Evolutionary conservation across 2,888 invertebrate species (phyloP), one percentile per base, ranked within the genome.

Genomic region (Latrodectus hesperus): DNA sequence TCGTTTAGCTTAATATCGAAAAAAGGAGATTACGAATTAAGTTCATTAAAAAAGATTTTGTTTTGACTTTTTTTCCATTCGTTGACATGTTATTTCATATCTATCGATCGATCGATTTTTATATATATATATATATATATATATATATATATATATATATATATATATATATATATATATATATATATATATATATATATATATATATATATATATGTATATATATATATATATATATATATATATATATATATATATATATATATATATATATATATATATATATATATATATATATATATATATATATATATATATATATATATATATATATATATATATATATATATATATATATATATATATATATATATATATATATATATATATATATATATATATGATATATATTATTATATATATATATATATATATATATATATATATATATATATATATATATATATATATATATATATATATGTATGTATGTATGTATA

Each of bases 261-360:
- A 22, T 22, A 22, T 22, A 22, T 22, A 22, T 22, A 22, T 22
- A 22, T 2, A 52, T 71, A 11, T 51, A 51, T 16, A 9, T 65
- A 65, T 12, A 65, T 17, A 16, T n/a, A 26, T 11, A 9, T 22
- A 67, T 11, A 12, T 11, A 22, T n/a, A 9, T 16, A 17, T 8
- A 67, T n/a, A 67, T 17, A 6, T 67, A n/a, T n/a, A 67, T 67
- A n/a, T n/a, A 17, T 17, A 67, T 60, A 60, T 60, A 60, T 60
- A 60, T 60, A 0, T 60, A 65, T 65, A 65, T 65, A 65, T 65
- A 65, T 65, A 65, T 65, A 65, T 65, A 6, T 65, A 65, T 65
- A 65, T 65, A 65, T 65, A 65, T 65, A 65, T 65, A 65, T 65
- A 65, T 65, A 67, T 67, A 67, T n/a, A 67, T 67, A 67, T 67